Conservation (phyloP, 2,113 vertebrate species). For the Sceloporus undulatus region DNA sequence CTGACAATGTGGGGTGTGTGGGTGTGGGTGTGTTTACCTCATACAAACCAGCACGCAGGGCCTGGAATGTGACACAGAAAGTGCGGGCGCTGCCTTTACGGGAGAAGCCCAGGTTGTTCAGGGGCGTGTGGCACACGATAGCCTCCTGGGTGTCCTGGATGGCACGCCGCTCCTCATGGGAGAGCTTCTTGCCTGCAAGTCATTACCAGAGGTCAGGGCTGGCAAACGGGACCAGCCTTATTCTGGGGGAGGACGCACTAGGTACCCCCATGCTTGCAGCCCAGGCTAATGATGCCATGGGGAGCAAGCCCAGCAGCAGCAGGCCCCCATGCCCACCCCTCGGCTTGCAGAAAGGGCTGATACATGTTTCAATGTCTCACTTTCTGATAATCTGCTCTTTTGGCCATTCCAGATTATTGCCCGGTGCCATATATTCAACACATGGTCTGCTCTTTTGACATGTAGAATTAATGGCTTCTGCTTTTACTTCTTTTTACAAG, state of each 20-base stretch:
- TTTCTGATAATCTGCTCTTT: too few species aligned
- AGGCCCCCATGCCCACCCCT: too few species aligned
- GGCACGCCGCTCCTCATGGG: constrained; percentile 68
- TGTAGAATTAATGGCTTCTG: too few species aligned
- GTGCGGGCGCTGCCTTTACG: constrained; percentile 89
- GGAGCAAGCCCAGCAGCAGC: neutral
- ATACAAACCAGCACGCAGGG: constrained; percentile 87
- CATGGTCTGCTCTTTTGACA: too few species aligned
- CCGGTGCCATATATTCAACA: too few species aligned
- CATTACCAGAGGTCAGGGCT: fast-evolving
- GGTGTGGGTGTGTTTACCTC: constrained; percentile 78
- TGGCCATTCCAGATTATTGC: too few species aligned
- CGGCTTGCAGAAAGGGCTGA: too few species aligned
- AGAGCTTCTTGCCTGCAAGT: constrained; percentile 71
- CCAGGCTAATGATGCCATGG: too few species aligned
- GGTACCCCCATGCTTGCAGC: neutral
- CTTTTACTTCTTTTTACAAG: too few species aligned
- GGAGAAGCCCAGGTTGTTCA: constrained; percentile 88
- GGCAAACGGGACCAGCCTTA: too few species aligned
- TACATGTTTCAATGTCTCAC: too few species aligned
- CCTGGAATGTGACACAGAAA: constrained; percentile 92
- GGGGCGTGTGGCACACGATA: constrained; percentile 78
- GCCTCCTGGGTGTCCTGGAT: constrained; percentile 73
- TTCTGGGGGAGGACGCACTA: neutral
- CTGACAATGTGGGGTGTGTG: neutral